Evolutionary conservation across 2,797 vertebrate species (phyloP).

Genomic region (Hyperoplus lanceolatus): DNA sequence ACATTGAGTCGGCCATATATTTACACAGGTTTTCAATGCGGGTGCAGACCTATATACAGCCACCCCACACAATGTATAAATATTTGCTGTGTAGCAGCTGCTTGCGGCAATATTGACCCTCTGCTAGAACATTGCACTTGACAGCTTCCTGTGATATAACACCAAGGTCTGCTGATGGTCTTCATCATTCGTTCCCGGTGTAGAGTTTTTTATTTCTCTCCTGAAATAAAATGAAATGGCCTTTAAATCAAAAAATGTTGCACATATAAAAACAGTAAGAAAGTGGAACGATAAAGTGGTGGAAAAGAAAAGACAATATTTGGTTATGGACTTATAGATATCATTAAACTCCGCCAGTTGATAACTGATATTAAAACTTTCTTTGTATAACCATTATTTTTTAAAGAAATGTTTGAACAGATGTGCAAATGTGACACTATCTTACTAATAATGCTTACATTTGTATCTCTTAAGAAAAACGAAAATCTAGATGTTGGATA

Average conservation of each 20-base stretch:
- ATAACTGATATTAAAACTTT: too few relatives aligned
- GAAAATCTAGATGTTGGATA: too few relatives aligned
- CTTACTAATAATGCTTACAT: too few relatives aligned
- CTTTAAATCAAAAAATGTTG: neutral
- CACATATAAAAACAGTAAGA: neutral
- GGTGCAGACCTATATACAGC: constrained; percentile 10
- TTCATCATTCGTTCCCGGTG: neutral
- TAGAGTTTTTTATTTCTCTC: neutral
- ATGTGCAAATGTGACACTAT: too few relatives aligned
- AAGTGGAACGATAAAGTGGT: neutral
- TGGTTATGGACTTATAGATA: too few relatives aligned
- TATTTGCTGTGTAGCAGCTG: constrained; percentile 59
- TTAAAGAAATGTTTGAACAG: too few relatives aligned
- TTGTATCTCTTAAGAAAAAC: too few relatives aligned
- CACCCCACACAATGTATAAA: constrained; percentile 34
- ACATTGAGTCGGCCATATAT: constrained; percentile 1
- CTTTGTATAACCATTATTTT: too few relatives aligned
- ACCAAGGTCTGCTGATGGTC: neutral
- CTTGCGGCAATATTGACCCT: constrained; percentile 34
- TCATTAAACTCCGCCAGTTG: too few relatives aligned
- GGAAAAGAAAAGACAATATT: neutral
- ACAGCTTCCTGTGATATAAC: constrained; percentile 1
- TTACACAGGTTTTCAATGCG: constrained; percentile 5
- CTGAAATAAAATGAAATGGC: neutral
- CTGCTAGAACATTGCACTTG: neutral